These are phyloP conservation scores for Coranthus polyacanthus DNA, from an alignment of 2,797 vertebrate species.

Conservation along the genomic window DNA sequence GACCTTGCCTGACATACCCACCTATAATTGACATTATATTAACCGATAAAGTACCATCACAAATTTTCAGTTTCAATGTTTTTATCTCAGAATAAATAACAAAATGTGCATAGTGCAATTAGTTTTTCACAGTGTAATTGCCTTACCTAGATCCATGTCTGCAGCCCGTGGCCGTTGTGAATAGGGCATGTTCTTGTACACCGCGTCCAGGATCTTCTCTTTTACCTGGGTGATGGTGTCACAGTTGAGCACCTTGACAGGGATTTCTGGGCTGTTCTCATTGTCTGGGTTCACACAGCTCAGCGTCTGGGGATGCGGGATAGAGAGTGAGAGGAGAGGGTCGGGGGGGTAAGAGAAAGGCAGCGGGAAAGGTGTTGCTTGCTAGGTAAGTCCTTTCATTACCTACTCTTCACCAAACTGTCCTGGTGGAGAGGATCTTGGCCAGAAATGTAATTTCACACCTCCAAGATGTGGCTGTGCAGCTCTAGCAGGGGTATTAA, in stretches of 20 bases:
- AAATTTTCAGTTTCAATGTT: conserved; percentile 1
- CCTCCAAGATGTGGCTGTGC: conserved; percentile 78
- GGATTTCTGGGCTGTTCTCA: conserved; percentile 98
- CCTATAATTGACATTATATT: conserved; percentile 22
- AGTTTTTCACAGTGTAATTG: background rate
- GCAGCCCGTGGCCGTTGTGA: conserved; percentile 93
- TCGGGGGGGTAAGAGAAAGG: conserved; percentile 13
- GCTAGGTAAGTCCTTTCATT: conserved; percentile 75
- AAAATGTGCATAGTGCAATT: conserved; percentile 2
- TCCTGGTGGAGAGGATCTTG: conserved; percentile 68
- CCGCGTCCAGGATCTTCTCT: conserved; percentile 97
- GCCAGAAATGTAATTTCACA: conserved; percentile 87
- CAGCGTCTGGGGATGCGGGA: conserved; percentile 87
- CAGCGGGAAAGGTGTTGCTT: conserved; percentile 57
- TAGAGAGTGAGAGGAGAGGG: background rate
- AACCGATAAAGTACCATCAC: conserved; percentile 1
- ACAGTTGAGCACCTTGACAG: conserved; percentile 97
- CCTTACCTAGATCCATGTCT: conserved; percentile 96
- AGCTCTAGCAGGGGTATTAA: conserved; percentile 76
- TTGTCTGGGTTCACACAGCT: conserved; percentile 99
- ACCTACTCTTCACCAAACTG: conserved; percentile 63
- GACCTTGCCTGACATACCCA: conserved; percentile 21
- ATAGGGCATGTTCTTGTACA: conserved; percentile 97
- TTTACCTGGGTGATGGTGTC: conserved; percentile 98
- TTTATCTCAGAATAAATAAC: background rate